These are phyloP conservation scores for Drymodes brunneopygia DNA, from an alignment of 2,113 vertebrate genomes.

Conservation along the genomic window DNA sequence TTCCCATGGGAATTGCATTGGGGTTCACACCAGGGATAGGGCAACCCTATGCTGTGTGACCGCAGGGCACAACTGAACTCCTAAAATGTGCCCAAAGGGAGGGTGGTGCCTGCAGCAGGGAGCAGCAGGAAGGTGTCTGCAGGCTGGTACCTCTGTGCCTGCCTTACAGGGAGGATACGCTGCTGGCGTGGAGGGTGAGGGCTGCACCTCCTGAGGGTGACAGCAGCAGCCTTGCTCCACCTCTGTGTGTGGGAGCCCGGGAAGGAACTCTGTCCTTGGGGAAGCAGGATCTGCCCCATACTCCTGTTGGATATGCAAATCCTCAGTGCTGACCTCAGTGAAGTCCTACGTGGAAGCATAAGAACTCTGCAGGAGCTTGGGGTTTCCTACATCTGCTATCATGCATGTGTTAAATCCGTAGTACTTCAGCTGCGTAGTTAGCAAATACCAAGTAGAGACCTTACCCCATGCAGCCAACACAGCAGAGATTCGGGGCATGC, in stretches of 20 bases:
- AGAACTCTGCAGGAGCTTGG: not conserved
- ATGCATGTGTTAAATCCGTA: not conserved
- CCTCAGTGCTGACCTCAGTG: not conserved
- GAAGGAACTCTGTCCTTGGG: not conserved
- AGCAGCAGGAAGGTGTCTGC: not conserved
- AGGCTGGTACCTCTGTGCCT: not conserved
- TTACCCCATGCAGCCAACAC: not conserved
- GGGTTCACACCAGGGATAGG: not conserved
- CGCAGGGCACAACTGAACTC: not conserved
- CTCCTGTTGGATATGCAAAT: not conserved
- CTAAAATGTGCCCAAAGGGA: not conserved
- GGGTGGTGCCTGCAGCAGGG: not conserved
- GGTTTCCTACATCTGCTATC: not conserved
- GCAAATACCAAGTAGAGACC: not conserved
- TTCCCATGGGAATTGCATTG: not conserved
- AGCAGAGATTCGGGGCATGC: not conserved
- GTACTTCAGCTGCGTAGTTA: not conserved
- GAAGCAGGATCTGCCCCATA: not conserved
- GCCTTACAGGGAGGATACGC: not conserved
- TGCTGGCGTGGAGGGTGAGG: not conserved
- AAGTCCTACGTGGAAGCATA: not conserved
- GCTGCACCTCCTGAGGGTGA: not conserved
- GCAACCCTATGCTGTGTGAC: rapidly evolving
- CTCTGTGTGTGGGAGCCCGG: not conserved
- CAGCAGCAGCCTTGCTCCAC: not conserved